Evolutionary conservation across 2,888 invertebrate species (phyloP), one percentile per base, ranked within the genome.

Genomic region (Ellobium chinense): DNA sequence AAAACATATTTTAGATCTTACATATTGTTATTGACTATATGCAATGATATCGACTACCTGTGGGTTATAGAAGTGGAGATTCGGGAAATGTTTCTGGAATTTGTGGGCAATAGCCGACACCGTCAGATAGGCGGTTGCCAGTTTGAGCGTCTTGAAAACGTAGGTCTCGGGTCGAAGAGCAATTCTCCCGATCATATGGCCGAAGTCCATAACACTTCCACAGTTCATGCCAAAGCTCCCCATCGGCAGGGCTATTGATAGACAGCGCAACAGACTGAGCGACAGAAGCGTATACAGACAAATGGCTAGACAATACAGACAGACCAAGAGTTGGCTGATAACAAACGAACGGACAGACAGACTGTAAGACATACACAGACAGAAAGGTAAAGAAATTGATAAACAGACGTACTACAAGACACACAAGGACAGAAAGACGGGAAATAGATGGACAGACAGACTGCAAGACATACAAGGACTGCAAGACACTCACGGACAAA

Each of bases 201-300:
- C 68, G 21, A 72, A 63, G 7, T 68, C 68, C 21, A 31, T 27
- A 37, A 68, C 56, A 36, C 62, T 75, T 7, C 69, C 58, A 34
- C 62, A 73, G 73, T 73, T 72, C 2, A 79, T 56, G 24, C 54
- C 36, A 2, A 24, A 18, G 34, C 56, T 21, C 1, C 39, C 77
- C 77, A 77, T 69, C 5, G 77, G 78, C 3, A 78, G 31, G 1
- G 78, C 69, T 69, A 27, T 5, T 5, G 46, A 29, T 7, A n/a
- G 36, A 29, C 2, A 54, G 2, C n/a, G n/a, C n/a, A n/a, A 34
- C 37, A 68, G 24, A n/a, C 12, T n/a, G n/a, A n/a, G n/a, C n/a
- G n/a, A n/a, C n/a, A n/a, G n/a, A n/a, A n/a, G n/a, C n/a, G n/a
- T n/a, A n/a, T n/a, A n/a, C n/a, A n/a, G n/a, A n/a, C n/a, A n/a